Conservation (phyloP, 2,113 vertebrate genomes). For the Atractosteus spatula region DNA sequence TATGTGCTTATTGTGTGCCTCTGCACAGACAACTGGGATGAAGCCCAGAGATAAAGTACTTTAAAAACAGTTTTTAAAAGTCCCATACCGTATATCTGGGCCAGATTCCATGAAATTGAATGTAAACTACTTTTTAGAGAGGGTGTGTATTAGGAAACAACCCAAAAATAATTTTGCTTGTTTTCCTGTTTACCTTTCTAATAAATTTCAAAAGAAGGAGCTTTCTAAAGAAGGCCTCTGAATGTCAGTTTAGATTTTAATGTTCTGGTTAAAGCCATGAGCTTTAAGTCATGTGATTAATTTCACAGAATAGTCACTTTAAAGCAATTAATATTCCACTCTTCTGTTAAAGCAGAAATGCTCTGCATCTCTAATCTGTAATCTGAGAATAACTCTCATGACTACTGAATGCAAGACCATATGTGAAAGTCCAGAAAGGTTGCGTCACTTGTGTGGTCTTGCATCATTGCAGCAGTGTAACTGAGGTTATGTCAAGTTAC, state of each 20-base stretch:
- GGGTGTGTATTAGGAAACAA: constrained; percentile 5
- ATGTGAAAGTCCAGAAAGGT: constrained; percentile 36
- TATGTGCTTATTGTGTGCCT: too few relatives aligned
- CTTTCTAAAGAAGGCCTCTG: background rate
- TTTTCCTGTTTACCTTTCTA: constrained; percentile 13
- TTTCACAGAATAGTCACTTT: constrained; percentile 6
- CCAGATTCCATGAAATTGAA: background rate
- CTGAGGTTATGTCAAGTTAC: background rate
- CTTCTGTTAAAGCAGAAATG: constrained; percentile 2
- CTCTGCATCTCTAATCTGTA: constrained; percentile 9
- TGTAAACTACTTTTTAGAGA: background rate
- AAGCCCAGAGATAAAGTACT: too few relatives aligned
- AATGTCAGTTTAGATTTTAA: background rate
- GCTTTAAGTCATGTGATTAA: background rate
- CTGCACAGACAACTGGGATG: too few relatives aligned
- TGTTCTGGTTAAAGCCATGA: constrained; percentile 6
- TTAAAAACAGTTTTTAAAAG: too few relatives aligned
- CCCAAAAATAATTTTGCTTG: constrained; percentile 10
- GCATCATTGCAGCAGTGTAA: constrained; percentile 26
- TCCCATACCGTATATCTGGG: background rate
- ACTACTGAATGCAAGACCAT: constrained; percentile 25
- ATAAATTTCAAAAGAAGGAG: background rate
- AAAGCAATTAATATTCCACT: constrained; percentile 14
- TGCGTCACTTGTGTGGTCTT: constrained; percentile 33
- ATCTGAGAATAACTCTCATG: constrained; percentile 10